Percentiles rank a stretch among this genome's conserved stretches.
These are phyloP conservation scores for Ovis aries DNA, from an alignment of 2,113 vertebrate species.

Conservation along the genomic window DNA sequence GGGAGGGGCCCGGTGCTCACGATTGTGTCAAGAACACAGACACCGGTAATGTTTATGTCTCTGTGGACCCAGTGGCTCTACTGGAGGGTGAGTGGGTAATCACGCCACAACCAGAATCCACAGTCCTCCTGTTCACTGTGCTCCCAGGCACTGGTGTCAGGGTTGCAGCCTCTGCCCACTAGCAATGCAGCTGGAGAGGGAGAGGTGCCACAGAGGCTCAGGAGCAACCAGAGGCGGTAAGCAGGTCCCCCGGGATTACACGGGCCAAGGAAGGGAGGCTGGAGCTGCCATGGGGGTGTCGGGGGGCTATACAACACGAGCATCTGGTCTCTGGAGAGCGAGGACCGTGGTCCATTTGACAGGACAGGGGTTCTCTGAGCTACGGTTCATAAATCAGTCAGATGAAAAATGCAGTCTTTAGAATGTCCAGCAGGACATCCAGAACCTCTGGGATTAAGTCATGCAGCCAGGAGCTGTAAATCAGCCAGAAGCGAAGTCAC, in stretches of 20 bases:
- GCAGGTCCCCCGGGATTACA: not conserved
- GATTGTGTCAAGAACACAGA: not conserved
- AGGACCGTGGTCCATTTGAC: not conserved
- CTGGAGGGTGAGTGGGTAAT: not conserved
- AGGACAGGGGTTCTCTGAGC: not conserved
- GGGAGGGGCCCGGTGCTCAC: rapidly evolving
- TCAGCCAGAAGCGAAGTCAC: not conserved
- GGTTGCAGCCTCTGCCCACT: not conserved
- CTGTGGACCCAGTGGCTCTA: not conserved
- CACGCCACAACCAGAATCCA: not conserved
- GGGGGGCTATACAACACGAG: not conserved
- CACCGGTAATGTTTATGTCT: not conserved
- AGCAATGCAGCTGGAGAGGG: not conserved
- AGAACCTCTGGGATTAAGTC: not conserved
- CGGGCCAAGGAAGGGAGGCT: not conserved
- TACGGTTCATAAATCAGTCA: slow-evolving; percentile 26
- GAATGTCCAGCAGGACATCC: slow-evolving; percentile 6
- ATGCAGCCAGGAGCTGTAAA: not conserved
- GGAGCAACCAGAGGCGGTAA: not conserved
- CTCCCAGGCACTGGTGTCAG: not conserved
- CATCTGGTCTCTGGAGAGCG: rapidly evolving
- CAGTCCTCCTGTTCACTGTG: not conserved
- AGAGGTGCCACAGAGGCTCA: not conserved
- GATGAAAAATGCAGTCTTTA: slow-evolving; percentile 39
- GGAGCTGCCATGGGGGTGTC: rapidly evolving